Percentiles rank a stretch among this genome's conserved stretches.
Evolutionary conservation across 2,797 vertebrate species (phyloP).

Genomic region (Oceanodroma leucorhoa): DNA sequence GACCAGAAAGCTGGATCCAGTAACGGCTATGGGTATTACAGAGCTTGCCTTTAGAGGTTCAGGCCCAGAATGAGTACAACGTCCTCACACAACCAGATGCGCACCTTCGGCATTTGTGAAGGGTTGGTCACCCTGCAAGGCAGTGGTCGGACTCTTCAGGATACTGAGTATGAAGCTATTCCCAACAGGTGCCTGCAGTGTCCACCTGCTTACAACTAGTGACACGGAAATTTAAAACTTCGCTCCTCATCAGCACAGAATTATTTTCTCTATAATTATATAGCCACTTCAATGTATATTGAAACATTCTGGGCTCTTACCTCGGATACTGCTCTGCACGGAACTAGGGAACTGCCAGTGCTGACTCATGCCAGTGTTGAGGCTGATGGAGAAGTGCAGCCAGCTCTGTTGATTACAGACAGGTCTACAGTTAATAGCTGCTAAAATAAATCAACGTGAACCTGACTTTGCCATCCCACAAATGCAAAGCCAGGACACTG

Average conservation of each 20-base stretch:
- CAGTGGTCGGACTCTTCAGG: rapidly evolving
- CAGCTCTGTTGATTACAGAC: neutral
- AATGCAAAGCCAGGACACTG: neutral
- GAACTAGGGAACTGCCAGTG: neutral
- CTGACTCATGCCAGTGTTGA: neutral
- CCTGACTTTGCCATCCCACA: neutral
- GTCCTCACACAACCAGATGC: neutral
- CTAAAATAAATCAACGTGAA: neutral
- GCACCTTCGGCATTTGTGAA: neutral
- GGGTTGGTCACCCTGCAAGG: neutral
- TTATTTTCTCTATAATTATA: neutral
- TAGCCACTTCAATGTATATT: neutral
- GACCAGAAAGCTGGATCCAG: neutral
- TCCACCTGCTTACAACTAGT: neutral
- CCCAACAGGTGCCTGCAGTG: neutral
- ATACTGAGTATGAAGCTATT: neutral
- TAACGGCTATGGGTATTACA: neutral
- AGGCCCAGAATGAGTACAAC: neutral
- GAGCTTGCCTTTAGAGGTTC: neutral
- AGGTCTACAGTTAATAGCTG: neutral
- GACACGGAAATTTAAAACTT: neutral
- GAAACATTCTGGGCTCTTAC: neutral
- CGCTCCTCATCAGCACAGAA: neutral
- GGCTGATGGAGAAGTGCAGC: neutral
- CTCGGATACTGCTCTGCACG: rapidly evolving